Evolutionary conservation across 2,797 vertebrate species (phyloP).

Genomic region (Poeciliopsis presidionis): DNA sequence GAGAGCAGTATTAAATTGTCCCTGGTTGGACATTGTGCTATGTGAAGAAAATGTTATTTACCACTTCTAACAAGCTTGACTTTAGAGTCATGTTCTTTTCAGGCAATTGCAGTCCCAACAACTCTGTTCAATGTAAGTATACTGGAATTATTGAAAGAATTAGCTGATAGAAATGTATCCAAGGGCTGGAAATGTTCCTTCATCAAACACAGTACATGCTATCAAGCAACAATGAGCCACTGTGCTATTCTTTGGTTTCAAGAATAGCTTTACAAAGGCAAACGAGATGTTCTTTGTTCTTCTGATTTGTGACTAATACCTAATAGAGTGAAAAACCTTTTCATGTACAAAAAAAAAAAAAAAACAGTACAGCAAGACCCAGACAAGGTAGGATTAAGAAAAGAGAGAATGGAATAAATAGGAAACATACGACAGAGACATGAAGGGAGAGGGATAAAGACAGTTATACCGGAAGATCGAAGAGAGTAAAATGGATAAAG

Average conservation of each 20-base stretch:
- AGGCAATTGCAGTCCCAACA: constrained; percentile 42
- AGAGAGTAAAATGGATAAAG: constrained; percentile 36
- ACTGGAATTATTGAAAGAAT: constrained; percentile 41
- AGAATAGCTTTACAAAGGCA: constrained; percentile 32
- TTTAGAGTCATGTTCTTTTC: constrained; percentile 60
- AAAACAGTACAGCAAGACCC: neutral
- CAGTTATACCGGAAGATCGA: constrained; percentile 4
- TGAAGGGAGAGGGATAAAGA: neutral
- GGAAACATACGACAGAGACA: constrained; percentile 12
- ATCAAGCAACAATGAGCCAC: constrained; percentile 42
- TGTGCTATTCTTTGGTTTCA: constrained; percentile 55
- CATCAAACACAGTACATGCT: constrained; percentile 29
- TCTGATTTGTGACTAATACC: constrained; percentile 20
- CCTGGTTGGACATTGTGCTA: constrained; percentile 46
- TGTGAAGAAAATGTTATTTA: constrained; percentile 66
- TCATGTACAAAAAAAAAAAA: neutral
- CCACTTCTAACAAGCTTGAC: constrained; percentile 66
- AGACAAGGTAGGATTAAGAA: neutral
- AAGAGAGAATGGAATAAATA: constrained; percentile 3
- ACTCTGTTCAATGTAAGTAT: constrained; percentile 50
- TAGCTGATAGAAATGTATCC: constrained; percentile 40
- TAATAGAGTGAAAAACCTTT: constrained; percentile 14
- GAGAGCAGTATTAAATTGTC: constrained; percentile 59
- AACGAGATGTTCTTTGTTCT: constrained; percentile 17
- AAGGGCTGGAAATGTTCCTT: constrained; percentile 9